These are phyloP conservation scores for Tetramorium simillimum DNA, from an alignment of 1,140 invertebrate genomes.

Conservation along the genomic window DNA sequence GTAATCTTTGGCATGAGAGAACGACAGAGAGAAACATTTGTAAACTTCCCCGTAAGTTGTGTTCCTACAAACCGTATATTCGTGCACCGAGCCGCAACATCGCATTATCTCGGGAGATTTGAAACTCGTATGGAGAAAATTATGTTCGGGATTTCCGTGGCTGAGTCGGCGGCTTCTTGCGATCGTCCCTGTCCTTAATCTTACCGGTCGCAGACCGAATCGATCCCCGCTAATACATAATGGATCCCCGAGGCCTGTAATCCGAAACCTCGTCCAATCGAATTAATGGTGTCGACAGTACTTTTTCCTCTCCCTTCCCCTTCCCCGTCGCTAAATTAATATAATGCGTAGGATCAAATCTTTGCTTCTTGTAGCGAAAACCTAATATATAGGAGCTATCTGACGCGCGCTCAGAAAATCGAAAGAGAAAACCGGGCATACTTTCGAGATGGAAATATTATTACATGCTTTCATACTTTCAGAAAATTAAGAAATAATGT, in stretches of 20 bases:
- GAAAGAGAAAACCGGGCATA: not conserved
- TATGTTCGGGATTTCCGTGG: constrained; percentile 67
- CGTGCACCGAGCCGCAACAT: constrained; percentile 33
- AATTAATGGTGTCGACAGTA: constrained; percentile 77
- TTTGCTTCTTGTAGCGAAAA: not conserved
- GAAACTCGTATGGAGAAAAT: constrained; percentile 62
- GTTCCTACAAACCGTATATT: constrained; percentile 22
- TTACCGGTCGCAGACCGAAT: constrained; percentile 28
- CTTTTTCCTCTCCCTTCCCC: constrained; percentile 64
- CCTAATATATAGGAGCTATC: not conserved
- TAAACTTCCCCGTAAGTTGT: constrained; percentile 26
- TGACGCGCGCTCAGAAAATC: not conserved
- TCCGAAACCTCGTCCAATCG: constrained; percentile 76
- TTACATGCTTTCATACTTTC: not conserved
- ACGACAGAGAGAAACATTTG: constrained; percentile 4
- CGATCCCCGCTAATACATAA: constrained; percentile 79
- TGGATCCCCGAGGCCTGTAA: constrained; percentile 73
- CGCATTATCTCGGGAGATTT: constrained; percentile 63
- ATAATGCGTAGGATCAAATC: constrained; percentile 53
- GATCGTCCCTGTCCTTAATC: constrained; percentile 64
- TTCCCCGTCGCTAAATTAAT: constrained; percentile 69
- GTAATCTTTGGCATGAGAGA: not conserved
- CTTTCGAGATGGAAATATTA: not conserved
- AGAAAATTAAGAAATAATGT: not conserved
- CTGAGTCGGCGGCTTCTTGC: constrained; percentile 60